These are phyloP conservation scores for Phengaris arion DNA, from an alignment of 2,888 invertebrate species.

Conservation along the genomic window DNA sequence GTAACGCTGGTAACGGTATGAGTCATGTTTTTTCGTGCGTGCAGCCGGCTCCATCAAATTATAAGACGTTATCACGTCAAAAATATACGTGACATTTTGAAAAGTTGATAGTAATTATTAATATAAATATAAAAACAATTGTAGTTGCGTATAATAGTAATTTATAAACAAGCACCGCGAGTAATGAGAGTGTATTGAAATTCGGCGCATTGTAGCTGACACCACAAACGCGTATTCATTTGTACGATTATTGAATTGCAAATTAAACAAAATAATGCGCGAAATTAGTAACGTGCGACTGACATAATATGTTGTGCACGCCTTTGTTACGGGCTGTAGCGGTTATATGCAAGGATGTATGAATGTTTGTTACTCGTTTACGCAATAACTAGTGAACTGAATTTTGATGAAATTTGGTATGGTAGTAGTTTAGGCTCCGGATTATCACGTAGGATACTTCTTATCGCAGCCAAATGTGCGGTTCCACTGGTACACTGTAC, in stretches of 20 bases:
- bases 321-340: not conserved
- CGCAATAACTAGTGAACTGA: too few relatives aligned
- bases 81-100: not conserved
- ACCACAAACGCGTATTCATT: constrained; percentile 28
- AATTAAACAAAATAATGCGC: constrained; percentile 26
- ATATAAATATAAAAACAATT: not conserved
- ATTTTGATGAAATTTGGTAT: too few relatives aligned
- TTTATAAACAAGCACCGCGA: constrained; percentile 11
- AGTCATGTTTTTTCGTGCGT: too few relatives aligned
- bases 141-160: not conserved
- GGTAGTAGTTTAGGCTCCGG: too few relatives aligned
- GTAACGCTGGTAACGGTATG: too few relatives aligned
- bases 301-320: constrained; percentile 1
- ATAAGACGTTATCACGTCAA: too few relatives aligned
- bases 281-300: constrained; percentile 23
- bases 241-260: constrained; percentile 28
- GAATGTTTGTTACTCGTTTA: too few relatives aligned
- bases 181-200: constrained; percentile 26
- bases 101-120: not conserved
- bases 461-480: too few relatives aligned
- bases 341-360: not conserved
- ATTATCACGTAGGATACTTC: too few relatives aligned
- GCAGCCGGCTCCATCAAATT: too few relatives aligned
- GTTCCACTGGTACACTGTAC: too few relatives aligned
- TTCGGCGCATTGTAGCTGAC: constrained; percentile 27